Percentiles rank a stretch among this genome's conserved stretches.
Conservation (phyloP, 1,140 invertebrate species). For the Vanessa tameamea region DNA sequence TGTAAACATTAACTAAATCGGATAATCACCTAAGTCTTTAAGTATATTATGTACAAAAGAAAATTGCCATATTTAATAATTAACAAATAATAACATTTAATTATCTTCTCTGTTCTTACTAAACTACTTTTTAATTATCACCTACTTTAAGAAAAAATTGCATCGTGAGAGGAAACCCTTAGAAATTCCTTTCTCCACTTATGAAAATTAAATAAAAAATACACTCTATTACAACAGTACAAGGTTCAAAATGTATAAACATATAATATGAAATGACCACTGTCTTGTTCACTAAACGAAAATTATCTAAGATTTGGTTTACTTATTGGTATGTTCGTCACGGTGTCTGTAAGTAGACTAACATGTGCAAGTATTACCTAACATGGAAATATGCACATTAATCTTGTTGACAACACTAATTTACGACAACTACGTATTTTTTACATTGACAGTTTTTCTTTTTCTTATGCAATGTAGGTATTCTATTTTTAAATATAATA, state of each 20-base stretch:
- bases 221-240: not conserved
- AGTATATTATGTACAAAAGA: too few species aligned
- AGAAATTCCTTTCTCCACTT: not conserved
- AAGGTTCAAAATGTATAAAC: not conserved
- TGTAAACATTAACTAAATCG: too few species aligned
- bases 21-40: too few species aligned
- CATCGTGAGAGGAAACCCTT: not conserved
- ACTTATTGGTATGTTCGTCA: not conserved
- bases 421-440: not conserved
- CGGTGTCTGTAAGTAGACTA: not conserved
- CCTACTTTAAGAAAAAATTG: not conserved
- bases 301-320: conserved; percentile 4
- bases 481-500: too few species aligned
- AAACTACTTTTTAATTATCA: not conserved
- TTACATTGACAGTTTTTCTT: not conserved
- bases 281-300: not conserved
- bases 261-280: not conserved
- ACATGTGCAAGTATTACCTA: conserved; percentile 13
- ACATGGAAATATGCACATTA: conserved; percentile 18
- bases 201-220: not conserved
- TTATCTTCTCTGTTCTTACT: too few species aligned
- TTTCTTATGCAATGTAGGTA: too few species aligned
- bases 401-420: not conserved
- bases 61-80: too few species aligned
- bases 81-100: too few species aligned